These are phyloP conservation scores for Carcharodon carcharias DNA, from an alignment of 2,797 vertebrate species.

Conservation along the genomic window DNA sequence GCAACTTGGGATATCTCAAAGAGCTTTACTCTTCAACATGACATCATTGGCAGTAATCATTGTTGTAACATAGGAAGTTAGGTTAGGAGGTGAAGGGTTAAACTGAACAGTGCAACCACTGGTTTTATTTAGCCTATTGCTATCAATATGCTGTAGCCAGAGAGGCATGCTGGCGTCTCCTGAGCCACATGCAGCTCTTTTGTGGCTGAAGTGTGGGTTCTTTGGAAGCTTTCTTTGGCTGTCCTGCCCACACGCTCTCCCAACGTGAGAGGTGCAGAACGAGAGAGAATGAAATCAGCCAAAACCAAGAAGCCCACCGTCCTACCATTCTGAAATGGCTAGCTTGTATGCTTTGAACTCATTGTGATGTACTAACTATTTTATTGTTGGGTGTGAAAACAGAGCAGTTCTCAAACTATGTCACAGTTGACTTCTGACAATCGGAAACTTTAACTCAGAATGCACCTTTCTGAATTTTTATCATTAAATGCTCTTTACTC, in stretches of 20 bases:
- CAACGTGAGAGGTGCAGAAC: background rate
- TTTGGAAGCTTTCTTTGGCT: background rate
- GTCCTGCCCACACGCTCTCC: background rate
- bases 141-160: background rate
- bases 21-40: background rate
- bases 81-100: background rate
- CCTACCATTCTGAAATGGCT: background rate
- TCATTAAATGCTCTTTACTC: background rate
- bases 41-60: no score
- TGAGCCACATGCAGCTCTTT: slow-evolving; percentile 8
- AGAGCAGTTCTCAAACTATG: background rate
- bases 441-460: background rate
- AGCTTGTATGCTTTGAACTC: background rate
- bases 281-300: background rate
- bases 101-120: background rate
- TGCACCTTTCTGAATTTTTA: background rate
- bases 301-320: background rate
- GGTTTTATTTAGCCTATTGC: background rate
- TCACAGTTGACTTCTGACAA: background rate
- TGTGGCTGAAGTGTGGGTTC: background rate
- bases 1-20: background rate
- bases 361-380: background rate
- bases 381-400: background rate
- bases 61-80: background rate
- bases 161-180: background rate